Conservation (phyloP, 2,797 vertebrate genomes). For the Sebastes trivittatus region DNA sequence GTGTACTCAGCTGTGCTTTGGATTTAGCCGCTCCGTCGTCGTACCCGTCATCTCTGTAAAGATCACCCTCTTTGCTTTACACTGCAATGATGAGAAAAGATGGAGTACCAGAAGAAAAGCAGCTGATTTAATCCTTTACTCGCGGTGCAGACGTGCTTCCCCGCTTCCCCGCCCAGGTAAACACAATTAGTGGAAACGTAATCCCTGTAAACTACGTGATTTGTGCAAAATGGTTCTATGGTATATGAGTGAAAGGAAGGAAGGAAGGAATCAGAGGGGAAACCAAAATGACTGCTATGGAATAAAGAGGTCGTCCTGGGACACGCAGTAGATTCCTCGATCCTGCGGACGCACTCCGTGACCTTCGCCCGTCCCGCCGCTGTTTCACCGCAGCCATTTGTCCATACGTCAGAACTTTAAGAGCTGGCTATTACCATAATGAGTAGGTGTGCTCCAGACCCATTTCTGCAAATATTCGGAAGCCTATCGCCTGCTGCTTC, state of each 20-base stretch:
- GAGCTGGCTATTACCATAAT: constrained; percentile 78
- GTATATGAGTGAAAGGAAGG: constrained; percentile 1
- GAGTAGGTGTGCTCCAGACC: constrained; percentile 72
- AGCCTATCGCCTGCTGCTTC: constrained; percentile 56
- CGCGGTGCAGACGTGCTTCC: neutral
- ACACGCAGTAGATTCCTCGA: constrained; percentile 29
- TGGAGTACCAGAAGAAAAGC: neutral
- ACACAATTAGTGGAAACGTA: constrained; percentile 38
- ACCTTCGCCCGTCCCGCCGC: constrained; percentile 60
- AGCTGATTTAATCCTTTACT: neutral
- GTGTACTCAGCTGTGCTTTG: neutral
- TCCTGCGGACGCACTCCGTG: constrained; percentile 54
- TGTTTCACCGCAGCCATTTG: constrained; percentile 72
- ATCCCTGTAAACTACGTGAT: constrained; percentile 42
- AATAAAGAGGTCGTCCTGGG: constrained; percentile 49
- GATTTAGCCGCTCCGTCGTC: neutral
- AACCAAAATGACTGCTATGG: constrained; percentile 40
- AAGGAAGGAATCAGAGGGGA: constrained; percentile 13
- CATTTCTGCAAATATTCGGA: constrained; percentile 66
- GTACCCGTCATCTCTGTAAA: neutral
- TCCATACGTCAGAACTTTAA: constrained; percentile 77
- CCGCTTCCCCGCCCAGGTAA: constrained; percentile 27
- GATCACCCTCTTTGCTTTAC: neutral
- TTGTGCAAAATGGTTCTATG: constrained; percentile 29
- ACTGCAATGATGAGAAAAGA: neutral